Evolutionary conservation across 2,888 invertebrate species (phyloP), one percentile per base, ranked within the genome.

Genomic region (Sympetrum striolatum): DNA sequence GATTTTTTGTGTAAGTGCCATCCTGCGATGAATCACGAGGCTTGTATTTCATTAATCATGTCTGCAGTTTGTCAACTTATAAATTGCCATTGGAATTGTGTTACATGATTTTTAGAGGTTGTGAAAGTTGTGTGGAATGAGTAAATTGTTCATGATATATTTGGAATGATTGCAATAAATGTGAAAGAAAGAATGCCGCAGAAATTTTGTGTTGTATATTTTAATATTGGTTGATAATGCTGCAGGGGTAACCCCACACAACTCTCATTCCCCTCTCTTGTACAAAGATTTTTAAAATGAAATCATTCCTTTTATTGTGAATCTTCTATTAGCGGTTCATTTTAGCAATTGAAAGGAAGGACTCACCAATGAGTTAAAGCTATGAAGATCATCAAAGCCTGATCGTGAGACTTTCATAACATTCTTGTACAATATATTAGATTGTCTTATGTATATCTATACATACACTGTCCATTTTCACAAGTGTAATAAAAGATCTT

Each of bases 401-500:
- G 60, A 60, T 86, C 60, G 64, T 86, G 86, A 86, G 37, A 60
- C 86, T 60, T 86, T 86, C 86, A 86, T 60, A 86, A 86, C 86
- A 86, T 90, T 90, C 90, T 90, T 90, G 90, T 90, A 53, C 58
- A 53, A 58, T 80, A 80, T 80, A 35, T 81, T 80, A 90, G 81
- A 81, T 90, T 90, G 90, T 90, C 79, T 58, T 37, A 90, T 80
- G 80, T 80, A 80, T 86, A 86, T 64, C 86, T 86, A 86, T 86
- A 86, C 86, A 86, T 79, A 90, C 25, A 81, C 90, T 90, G 90
- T 80, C 90, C 90, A 90, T 90, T 90, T 90, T 80, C 80, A 90
- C 90, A 90, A 81, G 53, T 90, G 90, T 90, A 90, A 90, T 90
- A 90, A 90, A 90, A 90, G 58, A 80, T 80, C 90, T 80, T 90